Base-by-base conservation (phyloP, 2,113 vertebrate species). In the Ageneiosus marmoratus region DNA sequence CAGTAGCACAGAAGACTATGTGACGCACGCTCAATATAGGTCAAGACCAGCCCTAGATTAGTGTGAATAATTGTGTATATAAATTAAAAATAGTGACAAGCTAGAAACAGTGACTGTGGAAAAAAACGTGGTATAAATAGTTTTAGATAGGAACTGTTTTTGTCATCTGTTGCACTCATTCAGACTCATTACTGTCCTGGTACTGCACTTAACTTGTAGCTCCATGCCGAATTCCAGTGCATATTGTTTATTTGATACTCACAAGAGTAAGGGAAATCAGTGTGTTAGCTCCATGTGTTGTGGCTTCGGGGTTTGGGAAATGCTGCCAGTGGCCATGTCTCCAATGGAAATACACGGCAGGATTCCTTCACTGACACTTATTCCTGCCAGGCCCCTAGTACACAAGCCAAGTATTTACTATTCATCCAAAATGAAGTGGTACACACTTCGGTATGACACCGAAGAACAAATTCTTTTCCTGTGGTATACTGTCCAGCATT, bases 401-500 rank as follows among this genome's bases (percentile, higher is more conserved):
- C 82, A 41, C 83, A 79, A 83, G 77, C 73, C 67, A 88, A 88
- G 83, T 87, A 85, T 88, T 88, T 85, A 85, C 80, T 77, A 74
- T 84, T 37, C 77, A 73, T 81, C 56, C 73, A 79, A 69, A 83
- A 87, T 85, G 72, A 85, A 78, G 60, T 60, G 62, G 70, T 76
- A 60, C 63, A 73, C 77, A 82, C 70, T 27, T 29, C 8, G 46
- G n/a, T 62, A 83, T 83, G 56, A 86, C 55, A 75, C 29, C 77
- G 22, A 16, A 83, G 44, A 34, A 46, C 12, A 72, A 46, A 72
- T 46, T 72, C 69, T 10, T 41, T 72, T 13, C 24, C 67, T 72
- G 41, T 41, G 3, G 65, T 22, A 11, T 46, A 72, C 69, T 72
- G 37, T 72, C 37, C 41, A n/a, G 22, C 2, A 27, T 72, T 48